Base-by-base conservation (phyloP, 1,140 invertebrate species). In the Leptinotarsa undecemlineata region DNA sequence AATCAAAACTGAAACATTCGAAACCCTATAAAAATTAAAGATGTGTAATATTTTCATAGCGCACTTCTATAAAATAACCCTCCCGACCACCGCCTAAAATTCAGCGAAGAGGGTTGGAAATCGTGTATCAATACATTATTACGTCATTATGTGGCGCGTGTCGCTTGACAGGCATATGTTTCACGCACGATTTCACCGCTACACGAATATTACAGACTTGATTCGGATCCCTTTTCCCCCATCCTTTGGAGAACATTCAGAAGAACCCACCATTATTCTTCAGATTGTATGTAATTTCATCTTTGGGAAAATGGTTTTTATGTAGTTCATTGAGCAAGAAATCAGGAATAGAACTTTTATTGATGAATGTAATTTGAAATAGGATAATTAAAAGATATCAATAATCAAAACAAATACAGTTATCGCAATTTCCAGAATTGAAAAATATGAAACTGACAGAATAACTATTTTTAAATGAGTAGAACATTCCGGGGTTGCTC, bases 81-180 rank as follows among this genome's bases (percentile, higher is more conserved):
- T 64, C 4, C 4, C 63, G 63, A n/a, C 15, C 26, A 26, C 63
- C n/a, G 14, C 26, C n/a, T 19, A 64, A 20, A 64, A 64, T 23
- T 42, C 33, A 42, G 33, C 20, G 20, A 20, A 3, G 63, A 73
- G 75, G 67, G 77, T 73, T 75, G 76, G 71, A 61, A 70, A 68
- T 73, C 74, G 71, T 80, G 77, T 81, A 81, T 81, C 81, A 82
- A 82, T 83, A 83, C 82, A 82, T 83, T 81, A 82, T 83, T 83
- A 82, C 82, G 81, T 83, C 81, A 82, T 83, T 83, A 83, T 79
- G 73, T 60, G 81, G 77, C 81, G 80, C 82, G 82, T 83, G 82
- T 77, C 80, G 71, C 77, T 75, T 81, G 81, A 82, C 81, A 79
- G 81, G 79, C 82, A 82, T 83, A 82, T 79, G 82, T 82, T 83